Evolutionary conservation across 1,140 invertebrate genomes (phyloP).

Genomic region (Dreissena rostriformis): DNA sequence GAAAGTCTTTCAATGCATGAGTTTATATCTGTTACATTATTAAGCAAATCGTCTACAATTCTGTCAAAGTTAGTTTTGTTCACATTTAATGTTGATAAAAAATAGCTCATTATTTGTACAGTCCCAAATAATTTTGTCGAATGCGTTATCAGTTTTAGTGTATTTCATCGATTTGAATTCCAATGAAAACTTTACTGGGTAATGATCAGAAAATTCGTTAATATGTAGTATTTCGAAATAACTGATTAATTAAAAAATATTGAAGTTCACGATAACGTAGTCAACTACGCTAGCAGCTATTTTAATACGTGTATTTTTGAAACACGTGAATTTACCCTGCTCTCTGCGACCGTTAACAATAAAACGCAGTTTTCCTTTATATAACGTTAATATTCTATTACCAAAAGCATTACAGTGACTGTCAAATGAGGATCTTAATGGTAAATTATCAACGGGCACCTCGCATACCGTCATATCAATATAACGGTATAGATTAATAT

Average conservation of each 20-base stretch:
- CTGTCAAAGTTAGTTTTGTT: neutral
- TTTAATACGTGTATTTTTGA: constrained; percentile 19
- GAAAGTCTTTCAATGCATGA: neutral
- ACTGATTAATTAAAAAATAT: neutral
- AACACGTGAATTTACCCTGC: constrained; percentile 8
- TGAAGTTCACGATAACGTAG: constrained; percentile 3
- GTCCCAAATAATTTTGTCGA: constrained; percentile 21
- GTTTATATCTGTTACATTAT: neutral
- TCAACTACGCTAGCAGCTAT: constrained; percentile 16
- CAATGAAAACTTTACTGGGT: constrained; percentile 7
- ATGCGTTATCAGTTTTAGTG: neutral
- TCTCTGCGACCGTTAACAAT: neutral
- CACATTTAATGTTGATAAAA: neutral
- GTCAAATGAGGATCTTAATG: neutral
- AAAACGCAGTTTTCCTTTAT: neutral
- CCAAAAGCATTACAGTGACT: neutral
- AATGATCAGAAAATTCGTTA: constrained; percentile 37
- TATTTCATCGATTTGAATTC: neutral
- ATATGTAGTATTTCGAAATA: constrained; percentile 11
- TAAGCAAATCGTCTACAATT: neutral
- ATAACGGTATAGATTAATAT: constrained; percentile 8
- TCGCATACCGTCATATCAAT: constrained; percentile 6
- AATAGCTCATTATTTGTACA: neutral
- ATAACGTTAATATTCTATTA: neutral
- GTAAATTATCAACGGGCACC: neutral